A percentile compares a stretch with the other conserved stretches of the same genome.
Conservation (phyloP, 1,140 invertebrate genomes). For the Gyrodactylus bullatarudis region DNA sequence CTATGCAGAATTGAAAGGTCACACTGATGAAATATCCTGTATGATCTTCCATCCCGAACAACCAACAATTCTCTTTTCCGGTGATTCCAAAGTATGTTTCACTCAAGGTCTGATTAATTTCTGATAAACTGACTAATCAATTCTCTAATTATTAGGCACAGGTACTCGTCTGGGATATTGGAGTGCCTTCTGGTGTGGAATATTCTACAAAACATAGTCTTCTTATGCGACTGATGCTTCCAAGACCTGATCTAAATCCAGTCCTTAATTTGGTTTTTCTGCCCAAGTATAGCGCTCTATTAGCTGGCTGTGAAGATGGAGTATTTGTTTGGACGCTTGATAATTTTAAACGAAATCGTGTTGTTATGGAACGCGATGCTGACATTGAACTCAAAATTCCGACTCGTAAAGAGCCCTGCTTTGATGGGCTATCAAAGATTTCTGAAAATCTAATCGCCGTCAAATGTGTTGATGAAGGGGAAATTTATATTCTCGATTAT, state of each 20-base stretch:
- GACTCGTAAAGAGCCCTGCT: constrained; percentile 10
- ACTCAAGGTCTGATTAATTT: neutral
- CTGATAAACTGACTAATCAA: too few species aligned
- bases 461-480: constrained; percentile 20
- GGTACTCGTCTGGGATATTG: constrained; percentile 21
- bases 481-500: constrained; percentile 14
- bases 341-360: neutral
- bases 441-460: constrained; percentile 15
- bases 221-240: neutral
- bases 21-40: constrained; percentile 16
- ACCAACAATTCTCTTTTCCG: constrained; percentile 17
- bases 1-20: constrained; percentile 13
- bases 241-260: constrained; percentile 12
- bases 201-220: constrained; percentile 12
- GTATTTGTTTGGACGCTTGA: constrained; percentile 14
- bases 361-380: neutral
- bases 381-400: constrained; percentile 9
- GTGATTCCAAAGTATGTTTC: neutral
- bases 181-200: constrained; percentile 14
- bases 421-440: constrained; percentile 15
- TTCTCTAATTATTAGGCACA: constrained; percentile 19
- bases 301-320: constrained; percentile 14
- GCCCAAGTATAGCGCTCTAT: constrained; percentile 10
- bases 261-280: constrained; percentile 13
- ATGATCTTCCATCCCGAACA: constrained; percentile 21